A percentile compares a stretch with the other conserved stretches of the same genome.
Conservation (phyloP, 2,888 invertebrate genomes). For the Cheilosia vernalis region DNA sequence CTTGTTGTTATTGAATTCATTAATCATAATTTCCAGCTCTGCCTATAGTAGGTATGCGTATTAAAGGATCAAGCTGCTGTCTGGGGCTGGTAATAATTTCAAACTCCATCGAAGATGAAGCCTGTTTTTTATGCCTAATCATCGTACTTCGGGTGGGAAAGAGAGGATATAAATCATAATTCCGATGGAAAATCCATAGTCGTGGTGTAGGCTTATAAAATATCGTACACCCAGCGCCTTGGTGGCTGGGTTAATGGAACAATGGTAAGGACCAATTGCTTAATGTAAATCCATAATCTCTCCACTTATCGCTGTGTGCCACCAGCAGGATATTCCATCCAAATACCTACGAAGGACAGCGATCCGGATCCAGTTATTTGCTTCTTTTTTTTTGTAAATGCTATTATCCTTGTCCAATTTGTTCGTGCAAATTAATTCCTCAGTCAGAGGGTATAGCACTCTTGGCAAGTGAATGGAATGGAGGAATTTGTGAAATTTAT, state of each 20-base stretch:
- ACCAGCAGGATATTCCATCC: conserved; percentile 56
- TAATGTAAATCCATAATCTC: conserved; percentile 72
- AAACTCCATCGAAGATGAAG: conserved; percentile 44
- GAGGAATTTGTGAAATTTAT: conserved; percentile 60
- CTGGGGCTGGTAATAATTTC: conserved; percentile 25
- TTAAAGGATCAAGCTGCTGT: conserved; percentile 14
- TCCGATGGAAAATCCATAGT: conserved; percentile 39
- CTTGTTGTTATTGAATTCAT: conserved; percentile 36
- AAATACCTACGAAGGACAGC: conserved; percentile 24
- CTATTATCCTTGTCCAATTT: conserved; percentile 71
- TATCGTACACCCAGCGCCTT: conserved; percentile 28
- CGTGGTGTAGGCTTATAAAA: conserved; percentile 52
- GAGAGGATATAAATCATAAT: conserved; percentile 70
- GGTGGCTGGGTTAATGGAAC: conserved; percentile 65
- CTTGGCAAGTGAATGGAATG: conserved; percentile 23
- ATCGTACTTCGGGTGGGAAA: background rate
- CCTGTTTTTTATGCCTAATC: conserved; percentile 38
- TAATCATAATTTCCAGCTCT: conserved; percentile 37
- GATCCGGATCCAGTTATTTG: conserved; percentile 21
- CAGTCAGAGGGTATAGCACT: conserved; percentile 46
- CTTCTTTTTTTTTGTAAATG: conserved; percentile 5
- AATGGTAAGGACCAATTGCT: conserved; percentile 71
- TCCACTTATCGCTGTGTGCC: conserved; percentile 63
- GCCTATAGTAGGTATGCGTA: no score
- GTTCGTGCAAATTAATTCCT: conserved; percentile 68